Base-by-base conservation (phyloP, 2,113 vertebrate species). In the Verasper variegatus region DNA sequence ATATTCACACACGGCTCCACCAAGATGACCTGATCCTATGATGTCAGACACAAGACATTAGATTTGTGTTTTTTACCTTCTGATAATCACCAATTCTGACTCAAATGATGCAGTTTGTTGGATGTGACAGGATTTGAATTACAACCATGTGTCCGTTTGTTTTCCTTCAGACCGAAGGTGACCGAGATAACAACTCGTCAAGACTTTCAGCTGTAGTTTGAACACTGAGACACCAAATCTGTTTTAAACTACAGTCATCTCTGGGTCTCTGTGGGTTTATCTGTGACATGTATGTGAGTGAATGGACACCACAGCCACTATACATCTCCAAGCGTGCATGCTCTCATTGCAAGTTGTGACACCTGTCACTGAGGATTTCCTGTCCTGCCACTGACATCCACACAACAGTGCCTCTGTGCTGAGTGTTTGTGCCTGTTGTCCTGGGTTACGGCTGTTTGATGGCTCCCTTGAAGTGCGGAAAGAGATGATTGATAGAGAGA, bases 361-460 rank as follows among this genome's bases (percentile, higher is more conserved):
- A 74, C 56, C 68, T 70, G 66, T 82, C 72, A 54, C 23, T 23
- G 37, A 55, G 66, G 31, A 60, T 68, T 72, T 77, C 80, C 40
- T 66, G 65, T 42, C 52, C 49, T 81, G 70, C 40, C 67, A 20
- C 27, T 81, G 57, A 66, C 59, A 71, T 60, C 70, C 47, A 42
- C 60, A 82, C 75, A 83, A 83, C 69, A 57, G 68, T 14, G 26
- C 20, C 47, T 80, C 23, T 77, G 61, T 74, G 60, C 20, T 23
- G 31, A 75, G 76, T 52, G 69, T 80, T 62, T 78, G 35, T 45
- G 42, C 47, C 17, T 2, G 74, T 88, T 67, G 71, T 61, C 75
- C n/a, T 64, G 68, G 40, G 42, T 31, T 80, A 47, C 57, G 4
- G 35, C 26, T 71, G 51, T 82, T 77, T 84, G 65, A 75, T 68